Conservation (phyloP, 2,888 invertebrate species). For the Rhamnusium bicolor region DNA sequence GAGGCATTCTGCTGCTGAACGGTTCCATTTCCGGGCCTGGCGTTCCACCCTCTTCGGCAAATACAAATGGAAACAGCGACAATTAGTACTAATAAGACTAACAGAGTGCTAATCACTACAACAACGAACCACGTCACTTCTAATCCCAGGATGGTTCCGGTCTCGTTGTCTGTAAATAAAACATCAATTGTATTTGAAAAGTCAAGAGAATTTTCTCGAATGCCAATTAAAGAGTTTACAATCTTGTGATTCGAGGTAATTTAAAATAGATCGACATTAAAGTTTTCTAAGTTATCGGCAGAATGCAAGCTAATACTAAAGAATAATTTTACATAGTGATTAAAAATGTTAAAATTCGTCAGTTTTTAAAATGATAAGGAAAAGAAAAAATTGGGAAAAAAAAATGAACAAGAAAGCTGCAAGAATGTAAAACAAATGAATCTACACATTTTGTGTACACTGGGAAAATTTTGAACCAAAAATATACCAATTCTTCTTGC, state of each 20-base stretch:
- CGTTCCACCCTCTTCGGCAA: conserved; percentile 78
- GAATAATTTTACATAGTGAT: too few relatives aligned
- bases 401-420: too few relatives aligned
- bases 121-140: conserved; percentile 85
- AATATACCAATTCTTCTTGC: too few relatives aligned
- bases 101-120: conserved; percentile 79
- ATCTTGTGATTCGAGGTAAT: background rate
- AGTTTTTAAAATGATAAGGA: too few relatives aligned
- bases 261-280: background rate
- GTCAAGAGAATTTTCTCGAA: background rate
- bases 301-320: too few relatives aligned
- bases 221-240: background rate
- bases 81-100: conserved; percentile 80
- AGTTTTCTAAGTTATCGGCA: too few relatives aligned
- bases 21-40: conserved; percentile 67
- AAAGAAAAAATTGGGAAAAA: too few relatives aligned
- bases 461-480: too few relatives aligned
- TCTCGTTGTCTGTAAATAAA: conserved; percentile 74
- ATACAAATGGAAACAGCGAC: conserved; percentile 83
- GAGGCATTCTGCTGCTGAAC: conserved; percentile 72
- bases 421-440: too few relatives aligned
- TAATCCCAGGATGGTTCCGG: conserved; percentile 80
- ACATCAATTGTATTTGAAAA: conserved; percentile 12
- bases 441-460: too few relatives aligned
- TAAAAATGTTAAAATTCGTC: too few relatives aligned